These are phyloP conservation scores for Helicolenus hilgendorfi DNA, from an alignment of 2,797 vertebrate genomes.

Conservation along the genomic window DNA sequence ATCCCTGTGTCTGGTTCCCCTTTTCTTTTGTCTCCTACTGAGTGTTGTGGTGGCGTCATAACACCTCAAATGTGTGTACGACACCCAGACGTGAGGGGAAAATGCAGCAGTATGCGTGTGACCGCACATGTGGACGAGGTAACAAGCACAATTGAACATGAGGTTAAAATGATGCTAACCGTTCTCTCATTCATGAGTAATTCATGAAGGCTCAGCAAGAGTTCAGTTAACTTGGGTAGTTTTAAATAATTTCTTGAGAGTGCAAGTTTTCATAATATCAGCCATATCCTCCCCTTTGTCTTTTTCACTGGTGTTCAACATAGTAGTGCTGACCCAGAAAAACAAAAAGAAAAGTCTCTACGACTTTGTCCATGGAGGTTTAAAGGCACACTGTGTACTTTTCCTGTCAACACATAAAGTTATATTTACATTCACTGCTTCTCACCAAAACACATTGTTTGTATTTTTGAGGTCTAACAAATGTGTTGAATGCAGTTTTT, in stretches of 20 bases:
- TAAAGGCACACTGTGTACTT: background rate
- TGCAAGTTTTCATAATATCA: background rate
- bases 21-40: background rate
- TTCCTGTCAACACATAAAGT: background rate
- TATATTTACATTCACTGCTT: slow-evolving; percentile 5
- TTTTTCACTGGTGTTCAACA: background rate
- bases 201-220: background rate
- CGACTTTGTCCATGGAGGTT: background rate
- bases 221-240: background rate
- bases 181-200: background rate
- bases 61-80: background rate
- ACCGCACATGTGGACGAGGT: background rate
- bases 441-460: background rate
- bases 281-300: background rate
- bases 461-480: background rate
- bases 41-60: background rate
- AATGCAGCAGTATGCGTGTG: background rate
- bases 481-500: background rate
- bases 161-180: background rate
- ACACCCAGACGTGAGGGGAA: background rate
- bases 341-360: background rate
- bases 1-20: background rate
- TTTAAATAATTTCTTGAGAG: background rate
- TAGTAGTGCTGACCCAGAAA: background rate
- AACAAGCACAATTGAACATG: background rate